Conservation (phyloP, 2,113 vertebrate genomes). For the Siniperca knerii region DNA sequence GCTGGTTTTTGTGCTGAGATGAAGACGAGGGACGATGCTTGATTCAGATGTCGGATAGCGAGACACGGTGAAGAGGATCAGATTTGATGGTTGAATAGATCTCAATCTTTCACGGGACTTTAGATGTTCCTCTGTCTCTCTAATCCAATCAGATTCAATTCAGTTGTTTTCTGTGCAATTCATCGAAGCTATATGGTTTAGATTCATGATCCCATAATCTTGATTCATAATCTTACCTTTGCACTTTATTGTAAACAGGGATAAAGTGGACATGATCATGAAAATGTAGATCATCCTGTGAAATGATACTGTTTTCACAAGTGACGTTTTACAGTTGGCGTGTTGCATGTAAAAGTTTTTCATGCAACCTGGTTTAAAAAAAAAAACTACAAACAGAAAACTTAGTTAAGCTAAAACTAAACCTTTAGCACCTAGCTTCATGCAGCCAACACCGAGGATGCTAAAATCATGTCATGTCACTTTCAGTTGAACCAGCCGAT, state of each 20-base stretch:
- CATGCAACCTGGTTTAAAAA: neutral
- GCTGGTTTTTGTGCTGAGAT: neutral
- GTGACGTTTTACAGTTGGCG: neutral
- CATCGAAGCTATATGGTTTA: neutral
- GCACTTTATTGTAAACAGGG: neutral
- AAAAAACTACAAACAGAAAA: neutral
- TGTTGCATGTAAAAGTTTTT: neutral
- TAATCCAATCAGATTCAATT: constrained; percentile 19
- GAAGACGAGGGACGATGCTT: neutral
- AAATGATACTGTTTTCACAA: neutral
- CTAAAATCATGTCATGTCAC: neutral
- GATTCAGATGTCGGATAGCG: constrained; percentile 11
- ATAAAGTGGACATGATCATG: neutral
- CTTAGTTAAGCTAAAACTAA: neutral
- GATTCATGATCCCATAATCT: neutral
- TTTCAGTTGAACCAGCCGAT: neutral
- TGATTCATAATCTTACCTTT: neutral
- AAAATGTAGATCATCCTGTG: neutral
- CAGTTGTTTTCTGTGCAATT: neutral
- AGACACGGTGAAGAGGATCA: constrained; percentile 17
- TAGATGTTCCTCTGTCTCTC: neutral
- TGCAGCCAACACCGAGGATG: neutral
- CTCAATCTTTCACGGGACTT: neutral
- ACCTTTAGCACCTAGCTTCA: neutral
- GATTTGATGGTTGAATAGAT: neutral